Evolutionary conservation across 2,888 invertebrate genomes (phyloP).

Genomic region (Pristionchus japonicus): DNA sequence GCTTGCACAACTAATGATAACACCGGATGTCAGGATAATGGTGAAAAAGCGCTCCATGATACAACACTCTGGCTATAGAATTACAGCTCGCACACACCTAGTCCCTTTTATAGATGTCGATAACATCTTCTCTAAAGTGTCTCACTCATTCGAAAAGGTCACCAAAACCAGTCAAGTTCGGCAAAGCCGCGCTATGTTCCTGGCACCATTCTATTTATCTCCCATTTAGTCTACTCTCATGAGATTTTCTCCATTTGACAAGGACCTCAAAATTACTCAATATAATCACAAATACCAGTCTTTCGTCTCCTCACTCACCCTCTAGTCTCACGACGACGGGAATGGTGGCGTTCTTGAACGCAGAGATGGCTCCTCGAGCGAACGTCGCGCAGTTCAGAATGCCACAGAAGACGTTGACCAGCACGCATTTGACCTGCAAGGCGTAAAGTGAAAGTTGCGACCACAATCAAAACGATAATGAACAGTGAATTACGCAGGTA

Average conservation of each 20-base stretch:
- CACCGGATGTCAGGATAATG: background rate
- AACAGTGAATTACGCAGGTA: too few species aligned
- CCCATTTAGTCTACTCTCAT: too few species aligned
- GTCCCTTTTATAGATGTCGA: background rate
- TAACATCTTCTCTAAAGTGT: too few species aligned
- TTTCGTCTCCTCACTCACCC: constrained; percentile 50
- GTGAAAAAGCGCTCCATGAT: background rate
- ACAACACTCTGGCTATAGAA: background rate
- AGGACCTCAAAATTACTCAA: background rate
- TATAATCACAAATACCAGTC: too few species aligned
- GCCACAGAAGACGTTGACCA: constrained; percentile 98
- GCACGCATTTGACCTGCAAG: constrained; percentile 86
- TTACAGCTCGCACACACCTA: too few species aligned
- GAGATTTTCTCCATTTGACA: too few species aligned
- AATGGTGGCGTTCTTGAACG: constrained; percentile 84
- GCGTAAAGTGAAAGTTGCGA: too few species aligned
- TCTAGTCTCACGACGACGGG: constrained; percentile 79
- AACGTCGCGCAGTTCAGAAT: constrained; percentile 98
- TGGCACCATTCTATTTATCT: too few species aligned
- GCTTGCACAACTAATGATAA: background rate
- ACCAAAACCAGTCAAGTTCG: too few species aligned
- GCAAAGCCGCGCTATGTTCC: too few species aligned
- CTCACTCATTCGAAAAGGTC: too few species aligned
- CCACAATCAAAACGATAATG: too few species aligned
- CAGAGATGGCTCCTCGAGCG: constrained; percentile 93